Conservation (phyloP, 2,797 vertebrate genomes). For the Morelia viridis region DNA sequence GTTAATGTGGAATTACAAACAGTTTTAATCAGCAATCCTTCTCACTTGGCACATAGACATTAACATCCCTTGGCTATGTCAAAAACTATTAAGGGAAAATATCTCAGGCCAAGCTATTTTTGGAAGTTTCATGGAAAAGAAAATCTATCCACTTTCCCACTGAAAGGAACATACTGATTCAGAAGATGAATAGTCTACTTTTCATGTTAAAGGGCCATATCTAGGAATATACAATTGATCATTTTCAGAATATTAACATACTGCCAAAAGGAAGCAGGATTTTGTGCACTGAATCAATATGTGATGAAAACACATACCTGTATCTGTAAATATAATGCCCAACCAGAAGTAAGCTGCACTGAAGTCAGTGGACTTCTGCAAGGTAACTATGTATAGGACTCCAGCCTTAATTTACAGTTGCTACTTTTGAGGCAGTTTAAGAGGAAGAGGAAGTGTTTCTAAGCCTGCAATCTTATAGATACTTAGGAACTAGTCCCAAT, state of each 20-base stretch:
- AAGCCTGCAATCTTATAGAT: not conserved
- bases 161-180: constrained; percentile 20
- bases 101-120: constrained; percentile 30
- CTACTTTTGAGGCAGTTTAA: not conserved
- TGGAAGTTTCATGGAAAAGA: constrained; percentile 44
- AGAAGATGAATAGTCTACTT: constrained; percentile 18
- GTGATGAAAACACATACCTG: not conserved
- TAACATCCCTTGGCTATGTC: constrained; percentile 13
- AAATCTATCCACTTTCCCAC: constrained; percentile 38
- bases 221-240: not conserved
- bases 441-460: not conserved
- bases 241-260: not conserved
- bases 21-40: constrained; percentile 32
- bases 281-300: not conserved
- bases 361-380: not conserved
- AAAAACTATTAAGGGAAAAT: constrained; percentile 33
- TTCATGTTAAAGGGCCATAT: constrained; percentile 12
- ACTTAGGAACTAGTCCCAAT: too few species aligned
- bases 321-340: not conserved
- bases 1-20: constrained; percentile 33
- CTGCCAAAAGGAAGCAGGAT: constrained; percentile 4
- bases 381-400: not conserved
- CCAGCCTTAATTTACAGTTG: not conserved
- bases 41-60: constrained; percentile 24
- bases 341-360: not conserved